phyloP scores from a whole-genome alignment of 2,888 invertebrate genomes.

The Heteromurus nitidus region DNA sequence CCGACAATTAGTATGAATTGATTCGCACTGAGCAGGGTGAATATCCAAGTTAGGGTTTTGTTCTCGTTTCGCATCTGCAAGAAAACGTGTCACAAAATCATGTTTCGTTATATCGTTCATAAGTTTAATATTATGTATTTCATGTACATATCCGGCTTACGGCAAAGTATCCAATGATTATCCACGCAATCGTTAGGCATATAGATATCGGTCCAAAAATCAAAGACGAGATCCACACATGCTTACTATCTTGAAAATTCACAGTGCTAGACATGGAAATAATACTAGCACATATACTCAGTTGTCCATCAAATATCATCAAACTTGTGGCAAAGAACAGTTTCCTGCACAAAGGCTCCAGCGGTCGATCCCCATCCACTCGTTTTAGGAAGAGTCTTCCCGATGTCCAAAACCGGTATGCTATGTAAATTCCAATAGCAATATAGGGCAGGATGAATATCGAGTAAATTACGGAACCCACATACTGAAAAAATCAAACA shows the following conservation, averaged over 20 bases:
- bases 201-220: conserved; percentile 64
- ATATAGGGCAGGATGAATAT: conserved; percentile 63
- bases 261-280: conserved; percentile 67
- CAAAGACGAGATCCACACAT: conserved; percentile 64
- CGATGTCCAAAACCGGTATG: conserved; percentile 61
- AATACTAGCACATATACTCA: conserved; percentile 65
- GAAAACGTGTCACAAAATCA: conserved; percentile 1
- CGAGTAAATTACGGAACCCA: conserved; percentile 64
- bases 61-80: conserved; percentile 66
- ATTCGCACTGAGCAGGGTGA: conserved; percentile 62
- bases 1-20: conserved; percentile 60
- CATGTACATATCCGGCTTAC: conserved; percentile 15
- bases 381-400: conserved; percentile 64
- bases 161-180: conserved; percentile 66
- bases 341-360: conserved; percentile 62
- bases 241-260: conserved; percentile 48
- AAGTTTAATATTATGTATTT: background rate
- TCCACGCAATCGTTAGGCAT: conserved; percentile 49
- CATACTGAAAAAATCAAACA: conserved; percentile 45
- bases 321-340: conserved; percentile 66
- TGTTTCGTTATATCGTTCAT: too few species aligned
- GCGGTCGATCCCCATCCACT: conserved; percentile 57
- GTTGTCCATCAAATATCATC: conserved; percentile 67
- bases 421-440: conserved; percentile 62
- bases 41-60: conserved; percentile 59